Conservation (phyloP, 1,140 invertebrate genomes). For the Schlechtendalia chinensis region DNA sequence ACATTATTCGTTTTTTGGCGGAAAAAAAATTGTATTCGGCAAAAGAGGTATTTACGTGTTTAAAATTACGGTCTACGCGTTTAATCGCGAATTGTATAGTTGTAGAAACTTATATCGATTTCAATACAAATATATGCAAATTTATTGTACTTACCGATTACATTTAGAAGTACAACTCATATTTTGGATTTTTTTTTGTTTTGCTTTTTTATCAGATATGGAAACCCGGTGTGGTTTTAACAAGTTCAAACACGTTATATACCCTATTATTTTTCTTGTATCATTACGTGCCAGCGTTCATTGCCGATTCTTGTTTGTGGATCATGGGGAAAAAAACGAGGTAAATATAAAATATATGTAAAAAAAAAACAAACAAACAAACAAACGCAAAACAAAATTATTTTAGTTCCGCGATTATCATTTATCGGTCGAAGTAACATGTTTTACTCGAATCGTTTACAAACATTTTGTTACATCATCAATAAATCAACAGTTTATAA, state of each 20-base stretch:
- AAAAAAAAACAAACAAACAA: too few species aligned
- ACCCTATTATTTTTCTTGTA: not conserved
- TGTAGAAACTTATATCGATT: too few species aligned
- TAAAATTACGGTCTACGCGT: not conserved
- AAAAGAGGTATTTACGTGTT: not conserved
- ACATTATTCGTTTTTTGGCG: not conserved
- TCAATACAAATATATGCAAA: too few species aligned
- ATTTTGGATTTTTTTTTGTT: too few species aligned
- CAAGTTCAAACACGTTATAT: not conserved
- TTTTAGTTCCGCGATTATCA: not conserved
- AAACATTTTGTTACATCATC: too few species aligned
- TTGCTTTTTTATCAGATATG: constrained; percentile 7
- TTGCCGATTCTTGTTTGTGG: not conserved
- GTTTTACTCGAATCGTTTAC: too few species aligned
- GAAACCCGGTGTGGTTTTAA: not conserved
- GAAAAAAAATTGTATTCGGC: not conserved
- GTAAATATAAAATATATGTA: not conserved
- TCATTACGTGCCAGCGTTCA: constrained; percentile 22
- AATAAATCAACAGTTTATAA: too few species aligned
- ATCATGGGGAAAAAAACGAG: not conserved
- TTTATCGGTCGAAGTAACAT: not conserved
- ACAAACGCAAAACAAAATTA: not conserved
- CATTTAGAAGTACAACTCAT: too few species aligned
- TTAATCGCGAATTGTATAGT: not conserved
- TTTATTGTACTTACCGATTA: too few species aligned